phyloP scores from a whole-genome alignment of 2,113 vertebrate species.

The Hyaena hyaena region DNA sequence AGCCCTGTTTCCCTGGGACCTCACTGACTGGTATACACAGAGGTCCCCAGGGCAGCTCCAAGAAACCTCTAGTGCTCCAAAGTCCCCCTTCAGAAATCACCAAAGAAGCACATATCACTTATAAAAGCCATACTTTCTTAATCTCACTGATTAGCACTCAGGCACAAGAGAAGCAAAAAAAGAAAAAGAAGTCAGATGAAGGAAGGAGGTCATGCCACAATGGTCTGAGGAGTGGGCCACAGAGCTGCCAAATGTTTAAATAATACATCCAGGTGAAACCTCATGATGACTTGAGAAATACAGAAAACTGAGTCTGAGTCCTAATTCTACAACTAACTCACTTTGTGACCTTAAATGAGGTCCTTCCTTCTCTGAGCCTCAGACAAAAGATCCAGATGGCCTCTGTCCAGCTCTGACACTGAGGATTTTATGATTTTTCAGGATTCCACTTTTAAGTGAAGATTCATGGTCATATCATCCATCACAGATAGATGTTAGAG shows the following conservation, averaged over 20 bases:
- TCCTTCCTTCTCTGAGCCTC: slow-evolving; percentile 22
- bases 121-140: slow-evolving; percentile 13
- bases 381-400: slow-evolving; percentile 22
- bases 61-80: neutral
- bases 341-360: slow-evolving; percentile 38
- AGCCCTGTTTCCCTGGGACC: neutral
- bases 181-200: neutral
- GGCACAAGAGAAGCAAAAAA: neutral
- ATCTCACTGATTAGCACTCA: slow-evolving; percentile 10
- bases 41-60: neutral
- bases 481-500: slow-evolving; percentile 57
- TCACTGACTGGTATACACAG: neutral
- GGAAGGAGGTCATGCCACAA: slow-evolving; percentile 9
- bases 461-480: slow-evolving; percentile 52
- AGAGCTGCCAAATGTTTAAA: slow-evolving; percentile 11
- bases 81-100: slow-evolving; percentile 5
- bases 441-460: slow-evolving; percentile 62
- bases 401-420: neutral
- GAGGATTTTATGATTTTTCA: slow-evolving; percentile 60
- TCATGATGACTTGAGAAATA: neutral
- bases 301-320: neutral
- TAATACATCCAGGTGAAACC: neutral
- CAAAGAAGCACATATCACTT: neutral
- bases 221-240: neutral
- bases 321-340: slow-evolving; percentile 40